phyloP scores from a whole-genome alignment of 2,113 vertebrate genomes.

The Thymallus thymallus region DNA sequence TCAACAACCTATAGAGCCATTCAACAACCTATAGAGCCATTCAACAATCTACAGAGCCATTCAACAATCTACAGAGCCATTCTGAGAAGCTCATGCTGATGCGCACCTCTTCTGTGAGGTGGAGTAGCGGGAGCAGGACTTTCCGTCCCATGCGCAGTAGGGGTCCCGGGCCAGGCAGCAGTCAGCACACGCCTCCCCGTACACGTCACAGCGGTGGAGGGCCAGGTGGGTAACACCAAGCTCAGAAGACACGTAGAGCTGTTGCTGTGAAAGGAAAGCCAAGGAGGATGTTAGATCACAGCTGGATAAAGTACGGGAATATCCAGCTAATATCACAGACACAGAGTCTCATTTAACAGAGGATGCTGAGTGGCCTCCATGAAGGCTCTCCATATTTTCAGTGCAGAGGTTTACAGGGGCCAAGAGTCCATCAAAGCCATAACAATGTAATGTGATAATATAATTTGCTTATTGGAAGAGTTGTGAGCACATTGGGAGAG shows the following conservation, averaged over 20 bases:
- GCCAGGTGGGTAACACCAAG: slow-evolving; percentile 92
- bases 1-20: slow-evolving; percentile 17
- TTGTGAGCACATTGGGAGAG: slow-evolving; percentile 19
- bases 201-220: slow-evolving; percentile 91
- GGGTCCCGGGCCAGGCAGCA: slow-evolving; percentile 96
- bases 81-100: slow-evolving; percentile 32
- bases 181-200: slow-evolving; percentile 92
- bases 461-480: not conserved
- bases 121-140: slow-evolving; percentile 92
- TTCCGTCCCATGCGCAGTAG: slow-evolving; percentile 97
- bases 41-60: not conserved
- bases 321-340: not conserved
- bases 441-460: slow-evolving; percentile 15
- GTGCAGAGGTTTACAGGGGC: not conserved
- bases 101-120: slow-evolving; percentile 91
- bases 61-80: slow-evolving; percentile 14
- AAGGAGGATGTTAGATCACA: not conserved
- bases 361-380: not conserved
- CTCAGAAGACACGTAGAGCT: slow-evolving; percentile 88
- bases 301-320: not conserved
- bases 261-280: slow-evolving; percentile 81
- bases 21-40: not conserved
- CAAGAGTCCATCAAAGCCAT: slow-evolving; percentile 7
- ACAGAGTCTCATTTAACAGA: not conserved
- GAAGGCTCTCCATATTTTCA: not conserved